phyloP scores from a whole-genome alignment of 2,797 vertebrate genomes.

The Notolepis coatsorum region DNA sequence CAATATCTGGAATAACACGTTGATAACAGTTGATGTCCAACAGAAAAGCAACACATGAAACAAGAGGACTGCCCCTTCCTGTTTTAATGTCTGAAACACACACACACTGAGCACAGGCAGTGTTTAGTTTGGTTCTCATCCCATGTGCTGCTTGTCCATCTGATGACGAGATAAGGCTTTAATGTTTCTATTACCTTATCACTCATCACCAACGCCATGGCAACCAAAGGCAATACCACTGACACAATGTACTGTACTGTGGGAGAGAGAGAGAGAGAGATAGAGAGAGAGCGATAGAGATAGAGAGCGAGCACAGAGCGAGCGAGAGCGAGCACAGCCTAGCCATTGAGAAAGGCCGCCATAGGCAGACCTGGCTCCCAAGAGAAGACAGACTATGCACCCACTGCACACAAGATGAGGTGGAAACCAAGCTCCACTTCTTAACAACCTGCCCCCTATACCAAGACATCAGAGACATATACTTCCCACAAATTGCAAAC shows the following conservation, averaged over 20 bases:
- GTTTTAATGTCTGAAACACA: neutral
- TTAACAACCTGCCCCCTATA: no score
- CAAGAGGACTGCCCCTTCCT: neutral
- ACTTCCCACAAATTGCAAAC: no score
- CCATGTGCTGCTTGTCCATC: slow-evolving; percentile 7
- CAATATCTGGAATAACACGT: slow-evolving; percentile 3
- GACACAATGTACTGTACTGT: neutral
- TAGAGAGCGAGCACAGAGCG: neutral
- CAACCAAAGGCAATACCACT: neutral
- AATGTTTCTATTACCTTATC: slow-evolving; percentile 5
- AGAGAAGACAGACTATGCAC: no score
- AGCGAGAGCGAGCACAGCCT: neutral
- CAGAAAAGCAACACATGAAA: neutral
- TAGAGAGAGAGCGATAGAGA: no score
- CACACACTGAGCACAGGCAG: slow-evolving; percentile 12
- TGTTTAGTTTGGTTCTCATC: no score
- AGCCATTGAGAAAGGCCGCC: no score
- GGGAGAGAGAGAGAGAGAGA: no score
- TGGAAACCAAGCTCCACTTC: no score
- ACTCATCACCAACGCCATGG: neutral
- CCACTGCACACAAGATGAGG: no score
- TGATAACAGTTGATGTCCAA: neutral
- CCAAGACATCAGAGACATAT: no score
- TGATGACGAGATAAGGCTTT: slow-evolving; percentile 4
- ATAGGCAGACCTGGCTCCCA: no score